Conservation (phyloP, 1,140 invertebrate genomes). For the Ridgeia piscesae region DNA sequence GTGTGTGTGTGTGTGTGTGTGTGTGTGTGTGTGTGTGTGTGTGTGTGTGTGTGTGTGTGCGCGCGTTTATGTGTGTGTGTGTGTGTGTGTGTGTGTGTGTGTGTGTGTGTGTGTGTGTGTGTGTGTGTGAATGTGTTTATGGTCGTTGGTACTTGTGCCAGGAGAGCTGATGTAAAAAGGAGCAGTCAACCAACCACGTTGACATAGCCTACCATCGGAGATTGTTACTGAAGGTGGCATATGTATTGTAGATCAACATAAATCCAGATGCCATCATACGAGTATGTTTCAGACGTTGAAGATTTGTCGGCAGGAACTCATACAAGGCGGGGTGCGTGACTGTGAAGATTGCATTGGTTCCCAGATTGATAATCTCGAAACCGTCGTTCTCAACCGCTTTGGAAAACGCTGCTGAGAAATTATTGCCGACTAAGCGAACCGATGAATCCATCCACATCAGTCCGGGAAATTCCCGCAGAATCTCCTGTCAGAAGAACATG, state of each 20-base stretch:
- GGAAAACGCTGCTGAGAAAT: background rate
- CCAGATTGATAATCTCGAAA: slow-evolving; percentile 25
- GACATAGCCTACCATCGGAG: slow-evolving; percentile 37
- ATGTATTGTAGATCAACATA: slow-evolving; percentile 40
- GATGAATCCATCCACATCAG: background rate
- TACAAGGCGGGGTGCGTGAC: slow-evolving; percentile 42
- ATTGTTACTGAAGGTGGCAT: slow-evolving; percentile 25
- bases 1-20: no score
- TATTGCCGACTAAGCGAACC: background rate
- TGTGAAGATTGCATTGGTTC: slow-evolving; percentile 34
- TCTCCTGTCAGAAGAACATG: background rate
- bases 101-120: no score
- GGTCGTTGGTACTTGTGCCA: no score
- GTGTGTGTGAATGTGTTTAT: no score
- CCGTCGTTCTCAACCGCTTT: slow-evolving; percentile 19
- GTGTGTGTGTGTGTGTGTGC: no score
- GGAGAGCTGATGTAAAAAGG: no score
- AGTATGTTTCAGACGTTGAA: slow-evolving; percentile 30
- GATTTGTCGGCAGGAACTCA: slow-evolving; percentile 32
- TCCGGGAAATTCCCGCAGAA: background rate
- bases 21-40: no score
- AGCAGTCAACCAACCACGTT: no score
- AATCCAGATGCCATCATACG: slow-evolving; percentile 36
- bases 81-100: no score
- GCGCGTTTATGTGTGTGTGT: no score